A percentile compares a stretch with the other conserved stretches of the same genome.
These are phyloP conservation scores for Dinomys branickii DNA, from an alignment of 2,113 vertebrate species.

Conservation along the genomic window DNA sequence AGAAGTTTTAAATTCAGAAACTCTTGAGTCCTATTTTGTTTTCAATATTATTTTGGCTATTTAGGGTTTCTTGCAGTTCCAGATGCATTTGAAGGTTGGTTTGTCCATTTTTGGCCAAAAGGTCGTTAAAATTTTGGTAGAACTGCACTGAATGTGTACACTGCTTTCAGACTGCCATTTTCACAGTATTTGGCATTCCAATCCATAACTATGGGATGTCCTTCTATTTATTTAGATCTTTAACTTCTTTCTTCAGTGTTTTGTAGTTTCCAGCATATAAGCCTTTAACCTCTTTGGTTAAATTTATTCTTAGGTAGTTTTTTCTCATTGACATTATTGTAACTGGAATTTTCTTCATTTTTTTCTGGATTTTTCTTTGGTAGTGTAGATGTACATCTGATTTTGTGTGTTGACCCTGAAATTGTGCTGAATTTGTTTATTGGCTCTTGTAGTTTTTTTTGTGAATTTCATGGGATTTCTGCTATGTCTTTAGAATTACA, in stretches of 20 bases:
- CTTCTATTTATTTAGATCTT: constrained; percentile 22
- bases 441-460: background rate
- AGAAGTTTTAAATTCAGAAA: background rate
- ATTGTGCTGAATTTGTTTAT: background rate
- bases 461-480: constrained; percentile 5
- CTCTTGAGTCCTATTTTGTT: background rate
- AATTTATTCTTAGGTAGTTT: constrained; percentile 31
- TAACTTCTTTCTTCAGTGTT: constrained; percentile 1
- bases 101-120: background rate
- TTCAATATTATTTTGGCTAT: constrained; percentile 24
- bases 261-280: background rate
- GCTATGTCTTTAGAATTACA: background rate
- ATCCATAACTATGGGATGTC: background rate
- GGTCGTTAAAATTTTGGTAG: background rate
- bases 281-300: constrained; percentile 16
- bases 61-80: background rate
- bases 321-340: background rate
- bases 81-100: background rate
- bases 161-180: background rate
- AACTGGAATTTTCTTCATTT: constrained; percentile 43
- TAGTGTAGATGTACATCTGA: background rate
- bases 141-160: background rate
- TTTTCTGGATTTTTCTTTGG: constrained; percentile 29
- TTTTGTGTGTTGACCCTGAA: background rate
- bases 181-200: background rate